Percentiles rank a stretch among this genome's conserved stretches.
These are phyloP conservation scores for Bostrychus sinensis DNA, from an alignment of 2,113 vertebrate genomes.

Conservation along the genomic window DNA sequence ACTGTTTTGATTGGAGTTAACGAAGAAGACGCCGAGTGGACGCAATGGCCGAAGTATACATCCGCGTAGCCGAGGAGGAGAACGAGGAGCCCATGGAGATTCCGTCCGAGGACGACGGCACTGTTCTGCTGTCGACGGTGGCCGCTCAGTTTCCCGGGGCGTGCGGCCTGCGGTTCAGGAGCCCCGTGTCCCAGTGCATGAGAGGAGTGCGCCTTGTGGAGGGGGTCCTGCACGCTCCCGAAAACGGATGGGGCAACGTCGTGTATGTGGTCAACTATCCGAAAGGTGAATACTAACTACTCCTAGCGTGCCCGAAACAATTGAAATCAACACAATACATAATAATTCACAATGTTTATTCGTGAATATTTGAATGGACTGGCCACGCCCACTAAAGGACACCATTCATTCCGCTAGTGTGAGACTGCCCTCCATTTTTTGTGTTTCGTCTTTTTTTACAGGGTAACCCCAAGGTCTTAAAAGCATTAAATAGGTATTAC, in stretches of 20 bases:
- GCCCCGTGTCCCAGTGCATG: conserved; percentile 97
- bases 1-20: conserved; percentile 1
- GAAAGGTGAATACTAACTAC: no score
- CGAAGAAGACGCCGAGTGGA: background rate
- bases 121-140: conserved; percentile 94
- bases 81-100: conserved; percentile 99
- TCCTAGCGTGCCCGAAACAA: no score
- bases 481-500: no score
- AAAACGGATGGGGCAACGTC: conserved; percentile 94
- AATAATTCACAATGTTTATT: conserved; percentile 42
- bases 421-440: background rate
- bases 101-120: conserved; percentile 95
- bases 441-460: no score
- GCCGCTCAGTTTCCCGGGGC: conserved; percentile 97
- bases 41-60: conserved; percentile 88
- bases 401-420: background rate
- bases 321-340: conserved; percentile 16
- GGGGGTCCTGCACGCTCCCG: conserved; percentile 92
- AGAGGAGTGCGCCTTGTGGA: conserved; percentile 94
- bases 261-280: conserved; percentile 97
- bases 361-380: conserved; percentile 14
- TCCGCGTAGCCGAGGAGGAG: conserved; percentile 97
- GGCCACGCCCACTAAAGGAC: conserved; percentile 15
- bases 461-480: no score
- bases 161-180: conserved; percentile 93